Percentiles rank a stretch among this genome's conserved stretches.
Evolutionary conservation across 2,797 vertebrate genomes (phyloP).

Genomic region (Varecia variegata): DNA sequence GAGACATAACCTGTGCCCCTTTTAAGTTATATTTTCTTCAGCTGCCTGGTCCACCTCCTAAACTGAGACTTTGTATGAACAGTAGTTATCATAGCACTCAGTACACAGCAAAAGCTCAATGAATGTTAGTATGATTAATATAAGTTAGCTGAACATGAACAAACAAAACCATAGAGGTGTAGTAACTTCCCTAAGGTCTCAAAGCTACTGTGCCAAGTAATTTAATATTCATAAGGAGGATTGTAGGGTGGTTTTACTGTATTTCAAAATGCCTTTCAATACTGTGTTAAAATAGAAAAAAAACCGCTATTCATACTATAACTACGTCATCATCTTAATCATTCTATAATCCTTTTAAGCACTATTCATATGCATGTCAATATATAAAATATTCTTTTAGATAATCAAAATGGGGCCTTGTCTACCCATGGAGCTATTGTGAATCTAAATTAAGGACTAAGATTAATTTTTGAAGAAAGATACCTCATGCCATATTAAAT

Average conservation of each 20-base stretch:
- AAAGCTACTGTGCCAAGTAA: background rate
- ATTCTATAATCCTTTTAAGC: background rate
- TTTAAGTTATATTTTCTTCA: background rate
- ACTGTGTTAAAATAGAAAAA: background rate
- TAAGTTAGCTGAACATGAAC: background rate
- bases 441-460: background rate
- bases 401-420: background rate
- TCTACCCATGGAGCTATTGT: background rate
- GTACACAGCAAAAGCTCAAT: background rate
- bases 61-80: background rate
- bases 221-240: background rate
- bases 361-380: background rate
- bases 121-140: background rate
- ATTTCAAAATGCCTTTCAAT: background rate
- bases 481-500: background rate
- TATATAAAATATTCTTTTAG: background rate
- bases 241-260: background rate
- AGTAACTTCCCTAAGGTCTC: background rate
- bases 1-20: fast-evolving
- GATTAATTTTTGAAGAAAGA: background rate
- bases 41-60: background rate
- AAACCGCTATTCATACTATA: background rate
- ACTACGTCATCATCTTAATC: background rate
- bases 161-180: background rate
- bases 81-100: background rate